Evolutionary conservation across 2,113 vertebrate species (phyloP).

Genomic region (Carassius auratus): DNA sequence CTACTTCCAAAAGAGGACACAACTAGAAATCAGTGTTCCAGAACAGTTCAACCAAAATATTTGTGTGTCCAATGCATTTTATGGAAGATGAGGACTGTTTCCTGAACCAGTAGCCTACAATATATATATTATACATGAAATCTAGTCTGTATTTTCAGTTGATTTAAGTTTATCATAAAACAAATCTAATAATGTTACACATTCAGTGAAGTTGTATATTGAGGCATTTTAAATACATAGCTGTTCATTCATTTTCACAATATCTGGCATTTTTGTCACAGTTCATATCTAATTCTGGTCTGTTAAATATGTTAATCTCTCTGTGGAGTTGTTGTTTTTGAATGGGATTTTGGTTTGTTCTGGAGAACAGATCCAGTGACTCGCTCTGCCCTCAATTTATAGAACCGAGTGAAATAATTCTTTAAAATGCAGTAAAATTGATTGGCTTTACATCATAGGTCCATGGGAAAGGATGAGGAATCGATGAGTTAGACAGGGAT

Average conservation of each 20-base stretch:
- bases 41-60: too few relatives aligned
- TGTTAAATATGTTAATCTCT: not conserved
- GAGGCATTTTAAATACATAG: not conserved
- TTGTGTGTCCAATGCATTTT: too few relatives aligned
- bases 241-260: not conserved
- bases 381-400: not conserved
- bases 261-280: not conserved
- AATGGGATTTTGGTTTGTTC: conserved; percentile 40
- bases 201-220: not conserved
- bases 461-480: conserved; percentile 49
- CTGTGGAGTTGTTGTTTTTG: conserved; percentile 38
- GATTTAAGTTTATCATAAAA: too few relatives aligned
- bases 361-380: conserved; percentile 37
- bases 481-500: conserved; percentile 47
- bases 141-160: too few relatives aligned
- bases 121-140: too few relatives aligned
- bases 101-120: too few relatives aligned
- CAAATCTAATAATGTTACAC: not conserved
- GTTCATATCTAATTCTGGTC: not conserved
- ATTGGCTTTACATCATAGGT: conserved; percentile 38
- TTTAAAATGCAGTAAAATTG: conserved; percentile 51
- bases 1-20: too few relatives aligned
- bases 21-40: too few relatives aligned
- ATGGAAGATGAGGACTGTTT: too few relatives aligned
- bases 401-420: conserved; percentile 18